Conservation (phyloP, 2,888 invertebrate genomes). For the Teinopalpus imperialis region DNA sequence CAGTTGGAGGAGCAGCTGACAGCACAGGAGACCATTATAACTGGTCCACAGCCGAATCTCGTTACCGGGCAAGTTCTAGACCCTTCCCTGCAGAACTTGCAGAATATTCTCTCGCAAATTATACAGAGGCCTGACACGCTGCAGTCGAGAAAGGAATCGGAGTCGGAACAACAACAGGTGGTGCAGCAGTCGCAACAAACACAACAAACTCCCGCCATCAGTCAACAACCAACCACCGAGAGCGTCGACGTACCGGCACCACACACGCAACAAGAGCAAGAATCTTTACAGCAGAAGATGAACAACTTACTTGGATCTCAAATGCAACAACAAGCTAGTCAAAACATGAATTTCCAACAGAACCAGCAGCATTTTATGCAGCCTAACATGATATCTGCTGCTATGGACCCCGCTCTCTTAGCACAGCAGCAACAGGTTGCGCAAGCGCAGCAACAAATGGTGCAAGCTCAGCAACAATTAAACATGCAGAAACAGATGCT, state of each 20-base stretch:
- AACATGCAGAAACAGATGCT: constrained; percentile 75
- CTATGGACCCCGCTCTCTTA: constrained; percentile 59
- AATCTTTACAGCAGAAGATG: constrained; percentile 58
- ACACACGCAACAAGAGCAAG: constrained; percentile 44
- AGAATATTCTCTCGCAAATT: constrained; percentile 70
- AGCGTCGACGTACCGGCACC: constrained; percentile 42
- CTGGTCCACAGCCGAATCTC: constrained; percentile 60
- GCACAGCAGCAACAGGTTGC: constrained; percentile 72
- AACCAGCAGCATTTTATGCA: constrained; percentile 59
- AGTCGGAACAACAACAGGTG: constrained; percentile 57
- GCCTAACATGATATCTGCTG: constrained; percentile 49
- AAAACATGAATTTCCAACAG: constrained; percentile 54
- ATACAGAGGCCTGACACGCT: constrained; percentile 69
- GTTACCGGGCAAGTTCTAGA: constrained; percentile 67
- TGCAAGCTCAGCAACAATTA: constrained; percentile 70
- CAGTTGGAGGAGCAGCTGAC: constrained; percentile 67
- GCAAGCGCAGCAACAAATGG: constrained; percentile 71
- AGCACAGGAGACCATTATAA: constrained; percentile 58
- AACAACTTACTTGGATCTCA: constrained; percentile 57
- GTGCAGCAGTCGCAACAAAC: constrained; percentile 45
- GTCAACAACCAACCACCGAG: constrained; percentile 34
- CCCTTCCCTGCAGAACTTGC: constrained; percentile 76
- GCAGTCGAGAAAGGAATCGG: constrained; percentile 67
- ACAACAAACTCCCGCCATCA: constrained; percentile 33
- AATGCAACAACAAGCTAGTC: constrained; percentile 52